Conservation (phyloP, 1,140 invertebrate genomes). For the Trialeurodes vaporariorum region DNA sequence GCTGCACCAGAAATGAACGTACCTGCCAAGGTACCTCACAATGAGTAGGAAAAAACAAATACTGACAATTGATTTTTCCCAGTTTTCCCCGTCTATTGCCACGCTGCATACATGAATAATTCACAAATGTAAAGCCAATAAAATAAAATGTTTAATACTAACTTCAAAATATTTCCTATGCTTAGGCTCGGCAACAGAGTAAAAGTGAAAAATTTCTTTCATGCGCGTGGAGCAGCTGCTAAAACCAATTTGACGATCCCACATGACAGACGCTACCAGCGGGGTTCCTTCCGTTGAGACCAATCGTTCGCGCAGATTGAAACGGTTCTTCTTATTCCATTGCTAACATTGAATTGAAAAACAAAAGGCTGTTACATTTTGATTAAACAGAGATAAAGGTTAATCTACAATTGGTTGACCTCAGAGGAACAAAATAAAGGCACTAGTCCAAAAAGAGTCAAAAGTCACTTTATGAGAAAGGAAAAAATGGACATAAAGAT, state of each 20-base stretch:
- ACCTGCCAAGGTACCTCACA: too few species aligned
- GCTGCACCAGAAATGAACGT: too few species aligned
- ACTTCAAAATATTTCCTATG: background rate
- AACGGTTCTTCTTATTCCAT: background rate
- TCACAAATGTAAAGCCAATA: too few species aligned
- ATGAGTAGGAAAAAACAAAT: too few species aligned
- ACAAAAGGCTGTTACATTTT: background rate
- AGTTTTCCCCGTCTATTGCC: too few species aligned
- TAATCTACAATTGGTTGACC: background rate
- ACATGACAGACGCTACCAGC: background rate
- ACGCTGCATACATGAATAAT: too few species aligned
- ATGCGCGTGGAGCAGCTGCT: background rate
- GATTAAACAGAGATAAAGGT: background rate
- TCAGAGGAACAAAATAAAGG: background rate
- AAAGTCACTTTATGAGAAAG: background rate
- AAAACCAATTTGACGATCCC: background rate
- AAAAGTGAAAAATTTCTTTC: background rate
- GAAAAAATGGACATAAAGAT: background rate
- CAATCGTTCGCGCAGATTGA: background rate
- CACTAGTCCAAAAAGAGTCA: background rate
- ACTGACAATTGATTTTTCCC: too few species aligned
- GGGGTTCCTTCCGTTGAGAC: background rate
- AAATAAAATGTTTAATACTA: background rate
- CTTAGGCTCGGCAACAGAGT: background rate
- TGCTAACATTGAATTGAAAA: background rate